Evolutionary conservation across 2,797 vertebrate species (phyloP).

Genomic region (Scomberomorus guttatus): DNA sequence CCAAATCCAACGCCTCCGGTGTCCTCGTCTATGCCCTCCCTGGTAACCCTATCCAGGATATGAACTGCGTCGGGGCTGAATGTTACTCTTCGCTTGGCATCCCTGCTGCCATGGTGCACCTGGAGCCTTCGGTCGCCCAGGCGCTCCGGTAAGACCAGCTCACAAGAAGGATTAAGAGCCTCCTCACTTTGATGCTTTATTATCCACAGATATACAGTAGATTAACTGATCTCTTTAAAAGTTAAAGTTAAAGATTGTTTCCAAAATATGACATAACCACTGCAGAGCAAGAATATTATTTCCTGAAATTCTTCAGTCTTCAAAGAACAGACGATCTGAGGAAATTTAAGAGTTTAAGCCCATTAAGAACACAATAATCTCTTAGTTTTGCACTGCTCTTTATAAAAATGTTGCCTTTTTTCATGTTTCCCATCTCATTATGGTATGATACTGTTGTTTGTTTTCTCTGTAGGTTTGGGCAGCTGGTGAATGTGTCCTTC

Average conservation of each 20-base stretch:
- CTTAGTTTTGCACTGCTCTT: neutral
- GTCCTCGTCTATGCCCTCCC: conserved; percentile 81
- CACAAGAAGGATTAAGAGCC: conserved; percentile 25
- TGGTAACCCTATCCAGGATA: conserved; percentile 84
- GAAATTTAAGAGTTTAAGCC: neutral
- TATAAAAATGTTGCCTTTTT: neutral
- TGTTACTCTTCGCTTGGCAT: conserved; percentile 75
- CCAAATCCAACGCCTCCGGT: conserved; percentile 80
- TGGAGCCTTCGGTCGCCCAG: conserved; percentile 68
- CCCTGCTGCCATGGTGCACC: conserved; percentile 87
- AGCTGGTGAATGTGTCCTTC: conserved; percentile 80
- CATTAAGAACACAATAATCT: neutral
- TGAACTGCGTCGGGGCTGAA: conserved; percentile 84
- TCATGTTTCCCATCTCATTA: rapidly evolving
- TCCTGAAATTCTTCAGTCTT: neutral
- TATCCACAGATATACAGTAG: neutral
- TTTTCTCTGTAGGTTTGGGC: conserved; percentile 66
- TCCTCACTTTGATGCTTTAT: neutral
- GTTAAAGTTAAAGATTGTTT: neutral
- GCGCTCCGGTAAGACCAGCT: conserved; percentile 72
- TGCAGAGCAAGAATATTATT: neutral
- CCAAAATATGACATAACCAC: neutral
- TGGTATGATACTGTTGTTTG: too few species aligned
- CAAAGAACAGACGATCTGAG: neutral
- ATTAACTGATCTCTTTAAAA: conserved; percentile 31